Evolutionary conservation across 1,140 invertebrate species (phyloP).

Genomic region (Drosophila erecta): DNA sequence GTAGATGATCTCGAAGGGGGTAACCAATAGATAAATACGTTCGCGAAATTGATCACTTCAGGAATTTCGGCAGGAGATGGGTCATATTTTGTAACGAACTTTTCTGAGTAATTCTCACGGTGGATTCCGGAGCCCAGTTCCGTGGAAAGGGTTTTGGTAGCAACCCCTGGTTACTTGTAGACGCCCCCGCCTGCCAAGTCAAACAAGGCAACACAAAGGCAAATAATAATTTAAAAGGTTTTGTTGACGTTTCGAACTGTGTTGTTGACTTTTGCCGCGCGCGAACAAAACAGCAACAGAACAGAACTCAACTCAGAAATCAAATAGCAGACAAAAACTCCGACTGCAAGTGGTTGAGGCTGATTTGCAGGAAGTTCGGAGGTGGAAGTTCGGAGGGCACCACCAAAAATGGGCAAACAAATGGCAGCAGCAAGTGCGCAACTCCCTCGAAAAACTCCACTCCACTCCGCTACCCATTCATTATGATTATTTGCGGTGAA

Average conservation of each 20-base stretch:
- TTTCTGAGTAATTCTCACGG: constrained; percentile 39
- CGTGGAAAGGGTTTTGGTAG: constrained; percentile 40
- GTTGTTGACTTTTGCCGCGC: constrained; percentile 82
- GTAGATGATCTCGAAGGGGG: constrained; percentile 23
- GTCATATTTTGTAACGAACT: constrained; percentile 47
- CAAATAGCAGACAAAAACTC: constrained; percentile 57
- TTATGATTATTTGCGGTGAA: constrained; percentile 84
- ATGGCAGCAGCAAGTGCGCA: constrained; percentile 20
- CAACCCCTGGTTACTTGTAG: constrained; percentile 8
- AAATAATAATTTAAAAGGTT: constrained; percentile 84
- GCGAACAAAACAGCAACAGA: constrained; percentile 77
- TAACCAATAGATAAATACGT: constrained; percentile 13
- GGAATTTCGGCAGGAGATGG: constrained; percentile 3
- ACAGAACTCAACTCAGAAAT: constrained; percentile 33
- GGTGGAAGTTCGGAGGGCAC: constrained; percentile 13
- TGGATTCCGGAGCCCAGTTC: constrained; percentile 31
- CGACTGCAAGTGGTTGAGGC: constrained; percentile 70
- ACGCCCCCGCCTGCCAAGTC: constrained; percentile 56
- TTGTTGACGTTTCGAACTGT: constrained; percentile 84
- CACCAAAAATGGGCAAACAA: constrained; percentile 50
- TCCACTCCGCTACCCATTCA: constrained; percentile 51
- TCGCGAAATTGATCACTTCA: constrained; percentile 6
- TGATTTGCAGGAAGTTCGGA: constrained; percentile 19
- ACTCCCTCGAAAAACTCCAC: background rate
- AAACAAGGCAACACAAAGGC: constrained; percentile 80